Conservation (phyloP, 2,797 vertebrate genomes). For the Rhadinocentrus ornatus region DNA sequence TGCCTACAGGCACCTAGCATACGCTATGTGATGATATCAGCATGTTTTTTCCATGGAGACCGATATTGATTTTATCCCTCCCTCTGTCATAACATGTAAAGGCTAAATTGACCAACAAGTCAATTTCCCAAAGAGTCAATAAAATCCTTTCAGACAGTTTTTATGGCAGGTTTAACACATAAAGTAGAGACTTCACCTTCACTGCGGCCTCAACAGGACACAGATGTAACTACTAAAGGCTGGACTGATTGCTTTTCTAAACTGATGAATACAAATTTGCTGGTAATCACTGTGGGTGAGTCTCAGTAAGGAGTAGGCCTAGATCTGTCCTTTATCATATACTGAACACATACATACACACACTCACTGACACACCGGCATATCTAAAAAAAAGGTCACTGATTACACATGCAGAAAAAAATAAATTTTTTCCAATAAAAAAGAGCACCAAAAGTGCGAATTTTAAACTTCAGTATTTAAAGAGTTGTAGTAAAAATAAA, state of each 20-base stretch:
- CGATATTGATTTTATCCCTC: conserved; percentile 44
- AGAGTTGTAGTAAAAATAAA: neutral
- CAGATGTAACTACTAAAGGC: neutral
- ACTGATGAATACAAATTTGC: conserved; percentile 2
- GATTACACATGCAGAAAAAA: neutral
- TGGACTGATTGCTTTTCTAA: neutral
- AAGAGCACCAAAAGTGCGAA: neutral
- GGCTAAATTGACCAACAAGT: conserved; percentile 62
- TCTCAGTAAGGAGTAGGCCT: neutral
- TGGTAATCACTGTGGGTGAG: neutral
- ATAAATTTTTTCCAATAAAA: neutral
- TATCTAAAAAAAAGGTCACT: neutral
- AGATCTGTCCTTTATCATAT: conserved; percentile 15
- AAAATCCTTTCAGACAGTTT: conserved; percentile 46
- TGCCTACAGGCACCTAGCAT: neutral
- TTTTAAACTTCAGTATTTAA: conserved; percentile 2
- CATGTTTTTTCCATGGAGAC: conserved; percentile 32
- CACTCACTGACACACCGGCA: neutral
- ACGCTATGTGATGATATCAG: conserved; percentile 12
- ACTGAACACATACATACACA: neutral
- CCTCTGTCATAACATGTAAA: conserved; percentile 51
- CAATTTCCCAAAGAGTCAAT: conserved; percentile 53
- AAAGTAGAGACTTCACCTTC: neutral
- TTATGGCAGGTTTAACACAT: conserved; percentile 49
- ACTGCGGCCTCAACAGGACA: neutral